Evolutionary conservation across 2,113 vertebrate species (phyloP), one percentile per base, ranked within the genome.

Genomic region (Gobio gobio): DNA sequence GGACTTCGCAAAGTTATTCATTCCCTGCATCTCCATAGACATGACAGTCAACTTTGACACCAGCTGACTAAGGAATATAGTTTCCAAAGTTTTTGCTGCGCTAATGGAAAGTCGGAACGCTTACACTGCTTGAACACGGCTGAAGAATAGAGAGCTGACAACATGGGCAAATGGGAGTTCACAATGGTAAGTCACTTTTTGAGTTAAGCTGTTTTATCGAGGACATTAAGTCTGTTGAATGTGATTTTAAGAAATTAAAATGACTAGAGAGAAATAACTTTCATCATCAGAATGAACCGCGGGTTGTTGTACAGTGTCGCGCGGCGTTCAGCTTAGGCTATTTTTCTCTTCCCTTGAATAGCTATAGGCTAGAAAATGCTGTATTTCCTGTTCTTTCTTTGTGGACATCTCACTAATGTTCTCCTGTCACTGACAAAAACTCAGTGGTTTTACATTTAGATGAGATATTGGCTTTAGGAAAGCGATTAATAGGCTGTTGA

Each of bases 111-210:
- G 10, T 24, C n/a, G 29, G 10, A 68, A 14, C 26, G 13, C 7
- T 5, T 89, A 77, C 82, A 70, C 40, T 3, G 13, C 45, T 64
- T 45, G 33, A n/a, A 2, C 49, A 22, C 63, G 14, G 22, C 45
- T 75, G 13, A 18, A n/a, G 33, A 51, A 29, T 33, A 66, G 26
- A 82, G 29, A 74, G 14, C 12, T 26, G 51, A 43, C 63, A 86
- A 84, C 51, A 94, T 93, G 94, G 91, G 92, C 0, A 95, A 93
- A 90, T 94, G 91, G 90, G 90, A 94, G 4, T 86, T 94, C 63
- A 92, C 94, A 0, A 93, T 94, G 94, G 94, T 95, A 91, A 73
- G 89, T 45, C 24, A n/a, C 10, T 36, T 87, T 7, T 7, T 74
- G 26, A 12, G 29, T 33, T 22, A 6, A 10, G 3, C 7, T 56